These are phyloP conservation scores for Sigmodon hispidus DNA, from an alignment of 2,113 vertebrate genomes.

Conservation along the genomic window DNA sequence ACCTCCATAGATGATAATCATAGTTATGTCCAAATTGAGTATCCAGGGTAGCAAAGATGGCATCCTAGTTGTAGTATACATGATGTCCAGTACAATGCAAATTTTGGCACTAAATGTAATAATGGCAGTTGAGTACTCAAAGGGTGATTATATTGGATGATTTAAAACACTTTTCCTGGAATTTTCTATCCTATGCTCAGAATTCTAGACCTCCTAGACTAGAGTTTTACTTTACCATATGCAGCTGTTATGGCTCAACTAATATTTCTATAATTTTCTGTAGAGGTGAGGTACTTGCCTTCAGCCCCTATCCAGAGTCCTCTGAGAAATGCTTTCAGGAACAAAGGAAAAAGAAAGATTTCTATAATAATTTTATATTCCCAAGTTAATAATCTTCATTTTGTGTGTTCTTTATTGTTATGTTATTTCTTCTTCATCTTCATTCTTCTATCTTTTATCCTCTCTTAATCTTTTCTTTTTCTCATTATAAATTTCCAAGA, in stretches of 20 bases:
- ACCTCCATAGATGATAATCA: not conserved
- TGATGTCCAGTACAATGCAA: not conserved
- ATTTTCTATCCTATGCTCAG: not conserved
- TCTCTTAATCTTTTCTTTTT: no score
- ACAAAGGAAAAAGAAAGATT: no score
- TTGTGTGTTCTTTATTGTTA: no score
- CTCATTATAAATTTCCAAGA: no score
- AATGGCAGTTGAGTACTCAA: not conserved
- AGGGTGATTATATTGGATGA: not conserved
- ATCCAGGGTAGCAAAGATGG: not conserved
- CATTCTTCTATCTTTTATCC: no score
- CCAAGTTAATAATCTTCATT: no score
- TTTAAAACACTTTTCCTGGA: constrained; percentile 3
- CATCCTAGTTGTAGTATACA: not conserved
- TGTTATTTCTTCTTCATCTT: no score
- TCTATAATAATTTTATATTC: no score
- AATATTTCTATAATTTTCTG: constrained; percentile 41
- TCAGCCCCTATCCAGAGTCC: no score
- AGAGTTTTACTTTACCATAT: constrained; percentile 32
- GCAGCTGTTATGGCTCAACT: not conserved
- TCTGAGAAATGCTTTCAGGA: no score
- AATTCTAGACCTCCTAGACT: not conserved
- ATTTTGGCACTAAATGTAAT: not conserved
- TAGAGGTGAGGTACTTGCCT: no score
- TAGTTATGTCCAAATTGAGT: not conserved